Evolutionary conservation across 2,888 invertebrate genomes (phyloP).

Genomic region (Monoplex corrugatus): DNA sequence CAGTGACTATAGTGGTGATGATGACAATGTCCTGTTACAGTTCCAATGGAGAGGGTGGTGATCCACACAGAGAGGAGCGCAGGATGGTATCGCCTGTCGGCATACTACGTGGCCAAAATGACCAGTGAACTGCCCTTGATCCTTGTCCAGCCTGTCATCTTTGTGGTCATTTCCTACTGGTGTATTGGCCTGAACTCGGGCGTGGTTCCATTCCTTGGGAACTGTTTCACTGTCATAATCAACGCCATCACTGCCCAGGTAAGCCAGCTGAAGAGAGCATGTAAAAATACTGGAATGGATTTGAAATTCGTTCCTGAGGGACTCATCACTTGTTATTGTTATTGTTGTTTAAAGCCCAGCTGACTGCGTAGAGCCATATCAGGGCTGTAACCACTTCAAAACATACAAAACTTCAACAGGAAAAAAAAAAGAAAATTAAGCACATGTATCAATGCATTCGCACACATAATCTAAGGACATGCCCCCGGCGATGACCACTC

Average conservation of each 20-base stretch:
- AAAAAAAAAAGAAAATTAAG: too few relatives aligned
- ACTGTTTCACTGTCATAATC: conserved; percentile 87
- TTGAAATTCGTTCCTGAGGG: too few relatives aligned
- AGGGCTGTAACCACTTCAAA: too few relatives aligned
- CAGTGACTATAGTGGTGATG: not conserved
- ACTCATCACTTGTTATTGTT: too few relatives aligned
- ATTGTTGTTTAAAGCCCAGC: too few relatives aligned
- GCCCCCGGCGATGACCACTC: too few relatives aligned
- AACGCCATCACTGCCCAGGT: conserved; percentile 89
- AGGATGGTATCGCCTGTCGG: conserved; percentile 90
- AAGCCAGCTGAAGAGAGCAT: conserved; percentile 55
- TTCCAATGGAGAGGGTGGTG: conserved; percentile 90
- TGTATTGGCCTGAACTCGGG: conserved; percentile 88
- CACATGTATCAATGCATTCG: too few relatives aligned
- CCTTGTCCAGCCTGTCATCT: conserved; percentile 88
- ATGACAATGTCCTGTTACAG: conserved; percentile 81
- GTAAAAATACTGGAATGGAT: too few relatives aligned
- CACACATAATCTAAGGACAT: too few relatives aligned
- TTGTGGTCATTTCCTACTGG: conserved; percentile 89
- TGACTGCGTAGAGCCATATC: too few relatives aligned
- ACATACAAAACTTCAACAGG: too few relatives aligned
- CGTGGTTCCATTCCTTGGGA: conserved; percentile 86
- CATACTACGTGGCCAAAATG: conserved; percentile 92
- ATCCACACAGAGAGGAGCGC: conserved; percentile 90
- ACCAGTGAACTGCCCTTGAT: conserved; percentile 90